Percentiles rank a stretch among this genome's conserved stretches.
Evolutionary conservation across 2,797 vertebrate species (phyloP).

Genomic region (Prionace glauca): DNA sequence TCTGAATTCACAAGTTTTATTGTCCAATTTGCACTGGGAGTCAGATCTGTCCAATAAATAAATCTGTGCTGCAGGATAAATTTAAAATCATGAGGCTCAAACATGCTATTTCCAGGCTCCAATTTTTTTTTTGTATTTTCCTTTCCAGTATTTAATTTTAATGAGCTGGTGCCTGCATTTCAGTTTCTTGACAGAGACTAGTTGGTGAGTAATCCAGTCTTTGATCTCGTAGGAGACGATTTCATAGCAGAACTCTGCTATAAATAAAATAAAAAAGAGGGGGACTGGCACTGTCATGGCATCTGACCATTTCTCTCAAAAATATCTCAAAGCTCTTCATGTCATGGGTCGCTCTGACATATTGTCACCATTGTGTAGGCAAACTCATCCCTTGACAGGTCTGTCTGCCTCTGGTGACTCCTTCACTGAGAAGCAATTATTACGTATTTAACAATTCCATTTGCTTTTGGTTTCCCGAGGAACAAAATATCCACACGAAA

Average conservation of each 20-base stretch:
- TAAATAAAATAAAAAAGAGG: background rate
- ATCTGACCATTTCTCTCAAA: background rate
- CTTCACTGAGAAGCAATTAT: background rate
- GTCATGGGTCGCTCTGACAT: no score
- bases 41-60: background rate
- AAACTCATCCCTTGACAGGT: background rate
- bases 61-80: background rate
- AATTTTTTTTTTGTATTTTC: background rate
- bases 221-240: background rate
- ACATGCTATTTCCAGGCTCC: constrained; percentile 6
- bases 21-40: background rate
- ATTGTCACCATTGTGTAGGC: background rate
- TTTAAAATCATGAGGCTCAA: background rate
- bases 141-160: background rate
- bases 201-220: background rate
- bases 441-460: background rate
- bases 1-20: background rate
- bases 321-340: background rate
- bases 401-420: background rate
- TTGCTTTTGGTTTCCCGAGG: background rate
- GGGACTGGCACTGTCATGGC: background rate
- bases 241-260: background rate
- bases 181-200: background rate
- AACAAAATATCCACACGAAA: no score
- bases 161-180: constrained; percentile 20